A percentile compares a stretch with the other conserved stretches of the same genome.
Conservation (phyloP, 2,113 vertebrate species). For the Entomyzon cyanotis region DNA sequence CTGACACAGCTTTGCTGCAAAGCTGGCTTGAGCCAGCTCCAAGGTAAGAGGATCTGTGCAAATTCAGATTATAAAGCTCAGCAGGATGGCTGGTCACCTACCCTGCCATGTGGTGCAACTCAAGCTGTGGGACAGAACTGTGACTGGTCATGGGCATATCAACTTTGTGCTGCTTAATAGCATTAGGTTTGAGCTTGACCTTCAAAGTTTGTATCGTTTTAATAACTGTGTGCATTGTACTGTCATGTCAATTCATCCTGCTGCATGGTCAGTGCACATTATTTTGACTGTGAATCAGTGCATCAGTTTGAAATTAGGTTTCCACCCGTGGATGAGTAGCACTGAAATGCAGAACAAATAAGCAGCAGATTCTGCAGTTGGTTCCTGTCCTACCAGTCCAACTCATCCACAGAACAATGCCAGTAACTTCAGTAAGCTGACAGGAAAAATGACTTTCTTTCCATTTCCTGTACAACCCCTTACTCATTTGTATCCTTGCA, state of each 20-base stretch:
- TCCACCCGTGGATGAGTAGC: not conserved
- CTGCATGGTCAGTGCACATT: not conserved
- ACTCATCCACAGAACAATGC: constrained; percentile 23
- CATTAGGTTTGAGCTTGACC: not conserved
- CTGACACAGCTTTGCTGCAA: not conserved
- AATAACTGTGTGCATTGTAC: not conserved
- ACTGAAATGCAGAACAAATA: not conserved
- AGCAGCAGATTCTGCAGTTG: not conserved
- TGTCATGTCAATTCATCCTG: not conserved
- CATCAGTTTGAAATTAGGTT: not conserved
- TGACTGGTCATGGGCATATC: not conserved
- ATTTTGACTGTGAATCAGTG: constrained; percentile 14
- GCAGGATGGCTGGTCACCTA: not conserved
- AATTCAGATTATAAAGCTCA: not conserved
- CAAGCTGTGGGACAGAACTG: not conserved
- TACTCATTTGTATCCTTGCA: not conserved
- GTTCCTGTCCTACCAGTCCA: constrained; percentile 21
- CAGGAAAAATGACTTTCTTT: constrained; percentile 53
- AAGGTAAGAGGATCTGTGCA: not conserved
- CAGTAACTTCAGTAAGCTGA: not conserved
- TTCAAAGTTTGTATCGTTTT: not conserved
- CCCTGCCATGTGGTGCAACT: not conserved
- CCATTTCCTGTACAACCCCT: constrained; percentile 31
- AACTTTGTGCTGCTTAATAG: not conserved
- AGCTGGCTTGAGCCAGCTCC: not conserved